Evolutionary conservation across 2,113 vertebrate genomes (phyloP).

Genomic region (Heliornis fulica): DNA sequence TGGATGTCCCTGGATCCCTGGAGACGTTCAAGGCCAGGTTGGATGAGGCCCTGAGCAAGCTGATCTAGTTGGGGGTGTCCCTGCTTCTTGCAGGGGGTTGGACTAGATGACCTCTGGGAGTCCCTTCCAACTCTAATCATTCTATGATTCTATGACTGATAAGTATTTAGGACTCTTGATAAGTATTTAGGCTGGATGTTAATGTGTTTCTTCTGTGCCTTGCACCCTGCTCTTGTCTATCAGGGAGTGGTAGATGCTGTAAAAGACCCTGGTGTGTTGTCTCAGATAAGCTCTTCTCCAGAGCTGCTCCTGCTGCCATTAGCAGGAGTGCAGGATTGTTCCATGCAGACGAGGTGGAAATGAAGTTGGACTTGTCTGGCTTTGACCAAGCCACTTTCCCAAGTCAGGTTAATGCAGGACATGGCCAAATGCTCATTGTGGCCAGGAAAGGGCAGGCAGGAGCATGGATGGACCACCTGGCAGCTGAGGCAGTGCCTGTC

Average conservation of each 20-base stretch:
- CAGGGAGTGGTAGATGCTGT: background rate
- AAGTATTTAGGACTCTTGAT: background rate
- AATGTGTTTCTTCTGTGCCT: background rate
- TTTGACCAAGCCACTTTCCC: background rate
- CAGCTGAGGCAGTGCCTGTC: rapidly evolving
- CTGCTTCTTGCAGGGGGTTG: too few species aligned
- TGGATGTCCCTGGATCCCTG: too few species aligned
- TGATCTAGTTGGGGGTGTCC: too few species aligned
- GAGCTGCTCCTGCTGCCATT: rapidly evolving
- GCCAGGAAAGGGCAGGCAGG: background rate
- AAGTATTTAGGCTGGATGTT: rapidly evolving
- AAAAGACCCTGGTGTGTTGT: background rate
- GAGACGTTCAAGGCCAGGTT: too few species aligned
- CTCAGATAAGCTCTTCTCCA: background rate
- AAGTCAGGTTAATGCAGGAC: background rate
- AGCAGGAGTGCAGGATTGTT: background rate
- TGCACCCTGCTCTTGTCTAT: too few species aligned
- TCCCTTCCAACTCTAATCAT: too few species aligned
- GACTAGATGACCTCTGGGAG: too few species aligned
- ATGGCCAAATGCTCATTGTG: background rate
- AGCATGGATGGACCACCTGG: rapidly evolving
- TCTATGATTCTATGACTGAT: too few species aligned
- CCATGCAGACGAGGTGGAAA: background rate
- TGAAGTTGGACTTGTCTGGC: rapidly evolving
- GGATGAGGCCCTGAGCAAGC: too few species aligned